Evolutionary conservation across 2,797 vertebrate species (phyloP), one percentile per base, ranked within the genome.

Genomic region (Nothura maculosa): DNA sequence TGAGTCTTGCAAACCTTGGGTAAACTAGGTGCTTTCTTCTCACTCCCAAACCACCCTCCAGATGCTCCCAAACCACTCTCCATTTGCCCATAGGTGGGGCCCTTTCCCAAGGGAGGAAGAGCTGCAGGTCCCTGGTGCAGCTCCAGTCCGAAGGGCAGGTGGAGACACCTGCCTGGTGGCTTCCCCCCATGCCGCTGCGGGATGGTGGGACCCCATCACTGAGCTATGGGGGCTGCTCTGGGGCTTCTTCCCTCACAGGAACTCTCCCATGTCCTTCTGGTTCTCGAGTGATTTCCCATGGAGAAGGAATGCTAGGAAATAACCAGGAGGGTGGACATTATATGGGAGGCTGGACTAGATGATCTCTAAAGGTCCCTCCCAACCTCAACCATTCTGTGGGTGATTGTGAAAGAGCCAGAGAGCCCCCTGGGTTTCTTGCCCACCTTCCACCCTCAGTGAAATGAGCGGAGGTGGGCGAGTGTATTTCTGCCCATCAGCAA

Each of bases 71-170:
- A 40, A 40, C 40, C 40, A 40, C 40, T 85, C 43, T 62, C 62
- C 61, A 64, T 73, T 88, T 32, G 52, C 94, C 92, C 40, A 1
- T 82, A 93, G 96, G 81, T 94, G 96, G 93, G 94, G 94, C 93
- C 81, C 88, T 95, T 92, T 92, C 72, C 67, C 90, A 87, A 85
- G 75, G 6, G 83, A 95, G 90, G 32, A 86, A 57, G 48, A 78
- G 16, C 10, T 36, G 28, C 28, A 30, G 52, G 28, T 54, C 52
- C 52, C 10, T 28, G 17, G 9, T 30, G 17, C 16, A 30, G 52
- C 17, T 54, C 28, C 5, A 17, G 52, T 18, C 28, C 19, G 28
- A 30, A 11, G 28, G 28, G 52, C 52, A 54, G 15, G 27, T 16
- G 28, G 52, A 54, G 52, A 27, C 52, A 54, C 28, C 52, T 54